phyloP scores from a whole-genome alignment of 1,140 invertebrate species.

The Trissolcus basalis region DNA sequence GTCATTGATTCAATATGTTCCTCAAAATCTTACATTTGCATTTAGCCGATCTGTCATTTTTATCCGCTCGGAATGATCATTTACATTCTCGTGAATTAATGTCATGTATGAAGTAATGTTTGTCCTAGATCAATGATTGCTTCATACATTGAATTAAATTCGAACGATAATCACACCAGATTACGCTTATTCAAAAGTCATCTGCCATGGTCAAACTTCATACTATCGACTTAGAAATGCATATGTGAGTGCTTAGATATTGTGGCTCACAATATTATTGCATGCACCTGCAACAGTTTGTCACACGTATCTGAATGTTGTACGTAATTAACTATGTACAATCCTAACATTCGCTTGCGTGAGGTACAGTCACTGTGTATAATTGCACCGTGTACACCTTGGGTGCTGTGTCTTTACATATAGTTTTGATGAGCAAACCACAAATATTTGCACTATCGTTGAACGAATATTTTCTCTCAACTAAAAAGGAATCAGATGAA shows the following conservation, averaged over 20 bases:
- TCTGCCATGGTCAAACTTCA: background rate
- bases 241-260: slow-evolving; percentile 17
- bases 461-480: slow-evolving; percentile 7
- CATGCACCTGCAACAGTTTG: slow-evolving; percentile 2
- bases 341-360: slow-evolving; percentile 34
- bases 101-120: too few relatives aligned
- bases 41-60: too few relatives aligned
- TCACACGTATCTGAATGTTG: slow-evolving; percentile 18
- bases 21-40: too few relatives aligned
- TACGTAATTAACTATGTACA: slow-evolving; percentile 41
- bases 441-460: slow-evolving; percentile 18
- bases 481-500: too few relatives aligned
- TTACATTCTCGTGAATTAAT: too few relatives aligned
- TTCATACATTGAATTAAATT: too few relatives aligned
- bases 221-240: slow-evolving; percentile 8
- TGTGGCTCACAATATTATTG: slow-evolving; percentile 18
- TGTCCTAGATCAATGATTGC: too few relatives aligned
- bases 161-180: too few relatives aligned
- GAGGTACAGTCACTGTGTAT: slow-evolving; percentile 15
- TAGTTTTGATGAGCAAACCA: slow-evolving; percentile 14
- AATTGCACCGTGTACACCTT: slow-evolving; percentile 20
- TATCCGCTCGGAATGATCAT: too few relatives aligned
- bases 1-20: too few relatives aligned
- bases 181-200: too few relatives aligned
- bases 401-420: slow-evolving; percentile 9